Percentiles rank a stretch among this genome's conserved stretches.
phyloP scores from a whole-genome alignment of 1,140 invertebrate species.

The Luehdorfia chinensis region DNA sequence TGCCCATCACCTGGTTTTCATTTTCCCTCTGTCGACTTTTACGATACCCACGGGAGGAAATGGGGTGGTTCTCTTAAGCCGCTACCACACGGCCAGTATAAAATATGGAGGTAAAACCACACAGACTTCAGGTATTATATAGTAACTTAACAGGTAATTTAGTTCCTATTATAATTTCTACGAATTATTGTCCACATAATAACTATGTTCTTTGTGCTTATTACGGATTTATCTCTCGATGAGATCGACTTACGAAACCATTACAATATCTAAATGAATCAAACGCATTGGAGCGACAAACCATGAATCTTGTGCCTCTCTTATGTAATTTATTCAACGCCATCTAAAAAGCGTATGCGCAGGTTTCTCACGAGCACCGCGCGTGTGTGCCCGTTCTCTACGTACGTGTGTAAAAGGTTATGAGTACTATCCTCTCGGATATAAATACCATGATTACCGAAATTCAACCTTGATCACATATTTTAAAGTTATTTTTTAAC shows the following conservation, averaged over 20 bases:
- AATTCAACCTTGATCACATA: not conserved
- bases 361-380: conserved; percentile 37
- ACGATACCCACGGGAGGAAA: too few species aligned
- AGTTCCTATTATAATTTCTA: too few species aligned
- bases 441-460: conserved; percentile 2
- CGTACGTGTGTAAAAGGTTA: conserved; percentile 41
- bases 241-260: not conserved
- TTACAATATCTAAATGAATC: conserved; percentile 47
- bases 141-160: too few species aligned
- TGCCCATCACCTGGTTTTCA: too few species aligned
- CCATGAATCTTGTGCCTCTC: conserved; percentile 33
- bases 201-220: too few species aligned
- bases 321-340: conserved; percentile 40
- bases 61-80: too few species aligned
- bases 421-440: conserved; percentile 27
- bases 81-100: too few species aligned
- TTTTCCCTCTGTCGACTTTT: too few species aligned
- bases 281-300: conserved; percentile 43
- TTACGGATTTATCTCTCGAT: not conserved
- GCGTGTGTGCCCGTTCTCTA: conserved; percentile 21
- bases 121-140: too few species aligned
- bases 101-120: too few species aligned
- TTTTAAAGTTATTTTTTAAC: conserved; percentile 11
- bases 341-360: conserved; percentile 31
- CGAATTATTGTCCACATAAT: too few species aligned